phyloP scores from a whole-genome alignment of 1,140 invertebrate genomes.

The Anastrepha ludens region DNA sequence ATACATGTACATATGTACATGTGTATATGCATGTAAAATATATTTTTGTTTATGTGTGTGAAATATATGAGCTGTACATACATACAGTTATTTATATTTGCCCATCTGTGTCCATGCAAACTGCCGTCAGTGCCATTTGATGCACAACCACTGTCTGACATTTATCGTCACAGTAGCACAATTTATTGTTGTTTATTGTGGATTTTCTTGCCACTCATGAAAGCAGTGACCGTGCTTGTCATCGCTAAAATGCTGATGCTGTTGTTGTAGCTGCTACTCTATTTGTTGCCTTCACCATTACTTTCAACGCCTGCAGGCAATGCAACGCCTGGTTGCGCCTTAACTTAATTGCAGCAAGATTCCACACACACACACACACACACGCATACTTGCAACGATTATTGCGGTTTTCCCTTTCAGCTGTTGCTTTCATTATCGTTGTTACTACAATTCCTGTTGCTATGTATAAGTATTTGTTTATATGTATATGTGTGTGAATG shows the following conservation, averaged over 20 bases:
- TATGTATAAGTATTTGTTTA: not conserved
- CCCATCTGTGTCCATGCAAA: not conserved
- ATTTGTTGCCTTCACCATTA: not conserved
- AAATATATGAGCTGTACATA: not conserved
- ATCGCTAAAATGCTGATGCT: not conserved
- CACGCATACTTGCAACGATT: not conserved
- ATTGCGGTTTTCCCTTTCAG: constrained; percentile 31
- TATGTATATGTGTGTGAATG: not conserved
- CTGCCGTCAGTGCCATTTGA: not conserved
- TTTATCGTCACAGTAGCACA: constrained; percentile 43
- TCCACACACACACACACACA: not conserved
- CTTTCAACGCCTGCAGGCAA: constrained; percentile 38
- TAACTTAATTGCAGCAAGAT: constrained; percentile 50
- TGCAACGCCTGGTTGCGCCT: constrained; percentile 41
- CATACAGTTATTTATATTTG: not conserved
- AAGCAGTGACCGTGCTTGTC: constrained; percentile 40
- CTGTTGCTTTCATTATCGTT: not conserved
- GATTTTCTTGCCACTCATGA: constrained; percentile 28
- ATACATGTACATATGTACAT: too few species aligned
- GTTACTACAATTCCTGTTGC: not conserved
- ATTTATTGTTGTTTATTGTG: constrained; percentile 42
- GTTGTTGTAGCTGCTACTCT: not conserved
- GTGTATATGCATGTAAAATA: too few species aligned
- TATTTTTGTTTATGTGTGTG: too few species aligned
- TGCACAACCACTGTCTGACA: constrained; percentile 37